phyloP scores from a whole-genome alignment of 2,113 vertebrate species.

The Alligator sinensis region DNA sequence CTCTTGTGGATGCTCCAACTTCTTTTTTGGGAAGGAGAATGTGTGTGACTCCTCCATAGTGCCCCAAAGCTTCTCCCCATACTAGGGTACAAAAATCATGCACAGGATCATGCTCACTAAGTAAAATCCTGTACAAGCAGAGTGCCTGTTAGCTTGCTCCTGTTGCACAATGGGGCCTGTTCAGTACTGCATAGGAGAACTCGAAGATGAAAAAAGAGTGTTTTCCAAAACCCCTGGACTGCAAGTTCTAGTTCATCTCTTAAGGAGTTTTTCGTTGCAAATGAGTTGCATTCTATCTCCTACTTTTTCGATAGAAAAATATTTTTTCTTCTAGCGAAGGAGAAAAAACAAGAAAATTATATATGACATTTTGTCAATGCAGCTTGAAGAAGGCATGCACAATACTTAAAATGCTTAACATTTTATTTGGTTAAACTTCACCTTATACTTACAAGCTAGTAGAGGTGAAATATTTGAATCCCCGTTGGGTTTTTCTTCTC shows the following conservation, averaged over 20 bases:
- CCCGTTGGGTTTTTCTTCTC: neutral
- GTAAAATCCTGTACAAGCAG: neutral
- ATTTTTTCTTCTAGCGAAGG: neutral
- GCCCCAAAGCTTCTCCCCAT: neutral
- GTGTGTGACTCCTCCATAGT: neutral
- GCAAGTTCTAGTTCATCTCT: neutral
- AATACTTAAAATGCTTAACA: neutral
- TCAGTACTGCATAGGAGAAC: neutral
- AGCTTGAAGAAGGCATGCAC: neutral
- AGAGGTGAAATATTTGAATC: neutral
- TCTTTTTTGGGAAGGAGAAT: neutral
- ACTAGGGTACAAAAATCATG: neutral
- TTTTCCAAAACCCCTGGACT: neutral
- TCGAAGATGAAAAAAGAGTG: neutral
- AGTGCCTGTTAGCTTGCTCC: neutral
- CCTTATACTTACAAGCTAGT: neutral
- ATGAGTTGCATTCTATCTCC: neutral
- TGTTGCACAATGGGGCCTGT: neutral
- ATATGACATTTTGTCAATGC: neutral
- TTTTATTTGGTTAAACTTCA: neutral
- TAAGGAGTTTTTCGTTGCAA: neutral
- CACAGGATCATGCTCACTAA: neutral
- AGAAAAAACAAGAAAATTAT: neutral
- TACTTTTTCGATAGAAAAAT: rapidly evolving
- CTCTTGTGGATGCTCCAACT: neutral